Percentiles rank a stretch among this genome's conserved stretches.
Conservation (phyloP, 2,113 vertebrate species). For the Mastomys natalensis region DNA sequence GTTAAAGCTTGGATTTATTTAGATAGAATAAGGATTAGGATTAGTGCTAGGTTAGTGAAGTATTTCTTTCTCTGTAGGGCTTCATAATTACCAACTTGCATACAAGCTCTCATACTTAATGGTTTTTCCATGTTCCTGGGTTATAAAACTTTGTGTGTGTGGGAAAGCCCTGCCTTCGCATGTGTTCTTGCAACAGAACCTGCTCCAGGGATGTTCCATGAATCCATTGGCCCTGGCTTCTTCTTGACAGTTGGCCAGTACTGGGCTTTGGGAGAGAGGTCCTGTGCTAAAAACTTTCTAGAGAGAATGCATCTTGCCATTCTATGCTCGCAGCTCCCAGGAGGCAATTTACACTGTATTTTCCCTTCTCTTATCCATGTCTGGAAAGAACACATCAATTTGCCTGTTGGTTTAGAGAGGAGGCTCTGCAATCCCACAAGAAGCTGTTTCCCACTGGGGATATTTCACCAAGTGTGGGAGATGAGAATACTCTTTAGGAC, state of each 20-base stretch:
- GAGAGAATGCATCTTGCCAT: too few species aligned
- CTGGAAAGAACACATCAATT: not conserved
- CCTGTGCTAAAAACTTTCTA: not conserved
- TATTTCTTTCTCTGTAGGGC: not conserved
- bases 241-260: not conserved
- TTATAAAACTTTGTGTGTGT: not conserved
- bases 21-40: not conserved
- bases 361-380: not conserved
- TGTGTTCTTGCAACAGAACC: not conserved
- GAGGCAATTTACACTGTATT: not conserved
- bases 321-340: not conserved
- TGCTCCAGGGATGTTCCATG: not conserved
- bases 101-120: not conserved
- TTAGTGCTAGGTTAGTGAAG: not conserved
- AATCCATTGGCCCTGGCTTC: not conserved
- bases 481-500: not conserved
- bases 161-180: not conserved
- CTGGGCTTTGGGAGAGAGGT: not conserved
- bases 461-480: not conserved
- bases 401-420: not conserved
- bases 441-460: not conserved
- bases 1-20: not conserved
- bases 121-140: not conserved
- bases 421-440: not conserved
- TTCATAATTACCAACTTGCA: not conserved